Conservation (phyloP, 92 coral and sea anemone species). For the Pocillopora meandrina region DNA sequence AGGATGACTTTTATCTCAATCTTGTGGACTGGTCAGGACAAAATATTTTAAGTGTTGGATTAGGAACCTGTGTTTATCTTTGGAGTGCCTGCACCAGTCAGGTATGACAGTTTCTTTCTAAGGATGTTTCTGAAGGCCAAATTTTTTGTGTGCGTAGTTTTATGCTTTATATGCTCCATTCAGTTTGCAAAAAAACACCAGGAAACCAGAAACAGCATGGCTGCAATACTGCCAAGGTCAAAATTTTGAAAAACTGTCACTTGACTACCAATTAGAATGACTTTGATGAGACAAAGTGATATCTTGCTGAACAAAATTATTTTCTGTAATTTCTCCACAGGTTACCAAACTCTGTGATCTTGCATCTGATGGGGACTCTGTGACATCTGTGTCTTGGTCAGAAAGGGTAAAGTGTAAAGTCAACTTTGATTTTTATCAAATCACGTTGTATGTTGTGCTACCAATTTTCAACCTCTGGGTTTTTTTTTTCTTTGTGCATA, state of each 20-base stretch:
- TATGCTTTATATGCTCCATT: too few relatives aligned
- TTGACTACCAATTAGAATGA: too few relatives aligned
- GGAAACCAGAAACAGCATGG: too few relatives aligned
- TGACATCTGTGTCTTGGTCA: slow-evolving; percentile 98
- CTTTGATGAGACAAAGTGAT: not conserved
- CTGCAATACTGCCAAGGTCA: too few relatives aligned
- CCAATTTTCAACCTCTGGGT: not conserved
- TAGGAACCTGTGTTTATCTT: slow-evolving; percentile 98
- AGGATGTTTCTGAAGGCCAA: too few relatives aligned
- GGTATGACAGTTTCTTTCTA: slow-evolving; percentile 39
- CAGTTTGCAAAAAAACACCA: too few relatives aligned
- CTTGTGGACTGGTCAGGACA: slow-evolving; percentile 99
- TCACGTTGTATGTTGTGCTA: not conserved
- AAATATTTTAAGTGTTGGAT: slow-evolving; percentile 98
- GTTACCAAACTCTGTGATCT: slow-evolving; percentile 97
- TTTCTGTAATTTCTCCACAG: slow-evolving; percentile 29
- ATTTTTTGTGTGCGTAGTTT: too few relatives aligned
- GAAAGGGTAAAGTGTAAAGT: slow-evolving; percentile 73
- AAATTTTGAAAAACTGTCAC: not conserved
- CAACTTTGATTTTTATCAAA: too few relatives aligned
- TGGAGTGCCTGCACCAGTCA: slow-evolving; percentile 99
- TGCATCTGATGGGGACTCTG: slow-evolving; percentile 96
- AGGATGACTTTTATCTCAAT: slow-evolving; percentile 99
- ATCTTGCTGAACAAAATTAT: too few relatives aligned
- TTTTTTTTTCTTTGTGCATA: not conserved